Base-by-base conservation (phyloP, 1,140 invertebrate species). In the Leptopilina clavipes region DNA sequence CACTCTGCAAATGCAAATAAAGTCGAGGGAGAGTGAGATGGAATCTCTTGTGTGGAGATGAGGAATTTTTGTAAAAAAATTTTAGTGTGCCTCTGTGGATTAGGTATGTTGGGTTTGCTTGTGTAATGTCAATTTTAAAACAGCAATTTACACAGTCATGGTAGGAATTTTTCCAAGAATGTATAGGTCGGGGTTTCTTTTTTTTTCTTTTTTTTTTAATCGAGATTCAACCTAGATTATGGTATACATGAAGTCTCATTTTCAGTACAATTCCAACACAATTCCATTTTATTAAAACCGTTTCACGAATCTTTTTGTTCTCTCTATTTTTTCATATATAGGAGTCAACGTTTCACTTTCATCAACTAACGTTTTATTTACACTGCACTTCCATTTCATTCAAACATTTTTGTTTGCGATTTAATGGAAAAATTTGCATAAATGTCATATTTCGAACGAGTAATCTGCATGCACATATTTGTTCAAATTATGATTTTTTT, bases 61-160 rank as follows among this genome's bases (percentile, higher is more conserved):
- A 65, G 59, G 14, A 65, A 65, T 65, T 65, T 65, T 65, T n/a
- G 25, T 65, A 14, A 31, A n/a, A n/a, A n/a, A 65, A 65, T 65
- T 65, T 65, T n/a, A 37, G 59, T 37, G 59, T 37, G 19, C 19
- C 59, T 65, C 59, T 65, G 25, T 65, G 59, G 59, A 65, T 65
- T 65, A 65, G 59, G 11, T 65, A 31, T 31, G 5, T 31, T 5
- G 59, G 12, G 14, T 52, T 65, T 11, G 59, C 59, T 65, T 37
- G 59, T 65, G 11, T 31, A 31, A 65, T 65, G 59, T 37, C 59
- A 65, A 65, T 65, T 65, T 65, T 65, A 65, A 65, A 65, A 65
- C 59, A 65, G 59, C 59, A 65, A 65, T 65, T 65, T 65, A 65
- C 59, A 65, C 25, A 65, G 59, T 22, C 31, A 65, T 65, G 22